A percentile compares a stretch with the other conserved stretches of the same genome.
phyloP scores from a whole-genome alignment of 2,797 vertebrate species.

The Sebastes variabilis region DNA sequence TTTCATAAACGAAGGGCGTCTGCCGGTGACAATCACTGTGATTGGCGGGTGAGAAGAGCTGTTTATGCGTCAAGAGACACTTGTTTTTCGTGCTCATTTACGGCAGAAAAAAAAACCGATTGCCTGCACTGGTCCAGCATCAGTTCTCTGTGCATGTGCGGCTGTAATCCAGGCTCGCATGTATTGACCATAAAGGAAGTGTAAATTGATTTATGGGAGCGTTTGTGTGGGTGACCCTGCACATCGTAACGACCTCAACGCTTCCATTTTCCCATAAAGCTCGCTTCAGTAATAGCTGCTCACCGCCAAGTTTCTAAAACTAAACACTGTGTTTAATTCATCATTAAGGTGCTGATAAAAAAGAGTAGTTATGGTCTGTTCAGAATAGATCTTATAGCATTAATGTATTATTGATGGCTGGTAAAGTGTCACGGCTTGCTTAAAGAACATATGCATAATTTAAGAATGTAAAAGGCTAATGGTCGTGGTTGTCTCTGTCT shows the following conservation, averaged over 20 bases:
- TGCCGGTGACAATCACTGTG: conserved; percentile 64
- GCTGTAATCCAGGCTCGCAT: conserved; percentile 35
- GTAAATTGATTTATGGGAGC: conserved; percentile 64
- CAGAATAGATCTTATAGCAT: conserved; percentile 38
- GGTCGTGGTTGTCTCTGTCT: conserved; percentile 16
- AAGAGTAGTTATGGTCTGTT: conserved; percentile 16
- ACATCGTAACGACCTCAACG: conserved; percentile 43
- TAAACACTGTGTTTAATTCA: conserved; percentile 28
- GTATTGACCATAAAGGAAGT: conserved; percentile 72
- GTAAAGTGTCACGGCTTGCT: conserved; percentile 32
- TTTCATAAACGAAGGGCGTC: conserved; percentile 64
- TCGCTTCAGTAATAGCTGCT: background rate
- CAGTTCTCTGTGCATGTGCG: conserved; percentile 24
- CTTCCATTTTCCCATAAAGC: conserved; percentile 39
- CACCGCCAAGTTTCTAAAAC: conserved; percentile 23
- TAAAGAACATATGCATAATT: conserved; percentile 63
- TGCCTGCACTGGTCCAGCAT: background rate
- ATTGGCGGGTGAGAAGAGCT: conserved; percentile 65
- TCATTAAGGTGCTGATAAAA: conserved; percentile 58
- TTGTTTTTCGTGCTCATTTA: conserved; percentile 39
- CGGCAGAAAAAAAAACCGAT: conserved; percentile 12
- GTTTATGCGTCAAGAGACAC: conserved; percentile 51
- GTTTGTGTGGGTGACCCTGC: conserved; percentile 44
- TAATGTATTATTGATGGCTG: conserved; percentile 56
- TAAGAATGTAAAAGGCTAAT: conserved; percentile 29